Conservation (phyloP, 2,113 vertebrate genomes). For the Crocuta crocuta region DNA sequence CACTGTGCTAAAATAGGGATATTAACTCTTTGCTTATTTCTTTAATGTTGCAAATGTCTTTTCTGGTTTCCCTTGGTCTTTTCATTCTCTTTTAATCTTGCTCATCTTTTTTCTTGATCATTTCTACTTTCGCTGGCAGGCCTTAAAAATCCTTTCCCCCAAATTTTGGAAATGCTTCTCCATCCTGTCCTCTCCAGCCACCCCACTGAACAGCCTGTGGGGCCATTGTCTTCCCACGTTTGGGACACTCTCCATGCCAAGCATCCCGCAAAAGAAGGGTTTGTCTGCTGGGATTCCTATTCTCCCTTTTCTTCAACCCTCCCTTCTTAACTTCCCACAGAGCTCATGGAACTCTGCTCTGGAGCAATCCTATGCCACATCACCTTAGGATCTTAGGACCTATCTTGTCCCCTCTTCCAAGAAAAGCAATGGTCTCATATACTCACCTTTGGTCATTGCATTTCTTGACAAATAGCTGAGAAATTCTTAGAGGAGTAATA, state of each 20-base stretch:
- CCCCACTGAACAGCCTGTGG: background rate
- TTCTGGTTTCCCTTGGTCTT: background rate
- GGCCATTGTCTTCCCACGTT: background rate
- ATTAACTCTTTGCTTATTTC: background rate
- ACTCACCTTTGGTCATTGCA: background rate
- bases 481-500: background rate
- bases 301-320: background rate
- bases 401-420: background rate
- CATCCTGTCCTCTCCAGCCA: background rate
- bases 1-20: background rate
- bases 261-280: background rate
- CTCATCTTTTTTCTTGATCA: background rate
- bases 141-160: background rate
- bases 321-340: background rate
- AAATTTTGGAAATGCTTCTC: background rate
- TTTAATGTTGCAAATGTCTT: background rate
- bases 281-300: background rate
- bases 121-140: background rate
- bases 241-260: background rate
- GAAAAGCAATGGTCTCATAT: background rate
- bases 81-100: background rate
- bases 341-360: background rate
- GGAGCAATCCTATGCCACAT: background rate
- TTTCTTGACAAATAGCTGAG: background rate
- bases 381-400: background rate